Percentiles rank a stretch among this genome's conserved stretches.
Conservation (phyloP, 2,113 vertebrate species). For the Oryzias woworae region DNA sequence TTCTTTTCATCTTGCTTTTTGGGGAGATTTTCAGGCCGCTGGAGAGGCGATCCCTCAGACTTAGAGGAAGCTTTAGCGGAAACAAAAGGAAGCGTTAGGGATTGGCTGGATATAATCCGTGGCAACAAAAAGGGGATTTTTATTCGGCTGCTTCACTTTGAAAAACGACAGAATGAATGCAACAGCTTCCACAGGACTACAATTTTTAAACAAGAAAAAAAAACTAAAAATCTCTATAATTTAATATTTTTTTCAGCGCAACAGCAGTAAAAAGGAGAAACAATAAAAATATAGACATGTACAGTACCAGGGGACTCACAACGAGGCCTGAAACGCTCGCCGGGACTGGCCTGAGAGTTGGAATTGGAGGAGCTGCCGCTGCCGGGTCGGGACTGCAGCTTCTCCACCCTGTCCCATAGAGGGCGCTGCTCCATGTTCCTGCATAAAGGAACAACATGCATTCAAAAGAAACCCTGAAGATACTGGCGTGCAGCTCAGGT, state of each 20-base stretch:
- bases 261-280: neutral
- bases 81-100: conserved; percentile 38
- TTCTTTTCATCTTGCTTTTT: conserved; percentile 96
- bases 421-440: conserved; percentile 90
- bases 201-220: too few relatives aligned
- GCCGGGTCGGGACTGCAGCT: conserved; percentile 89
- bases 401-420: conserved; percentile 97
- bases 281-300: conserved; percentile 1
- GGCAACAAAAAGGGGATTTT: neutral
- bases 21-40: conserved; percentile 85
- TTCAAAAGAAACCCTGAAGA: neutral
- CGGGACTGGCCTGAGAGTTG: conserved; percentile 89
- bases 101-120: neutral
- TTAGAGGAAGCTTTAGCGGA: conserved; percentile 87
- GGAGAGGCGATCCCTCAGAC: conserved; percentile 92
- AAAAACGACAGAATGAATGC: neutral
- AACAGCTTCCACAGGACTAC: neutral
- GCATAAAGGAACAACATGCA: neutral
- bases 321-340: conserved; percentile 91
- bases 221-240: too few relatives aligned
- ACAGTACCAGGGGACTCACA: conserved; percentile 80
- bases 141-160: too few relatives aligned
- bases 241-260: too few relatives aligned
- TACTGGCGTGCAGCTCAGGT: too few relatives aligned
- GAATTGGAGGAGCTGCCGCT: conserved; percentile 94